Evolutionary conservation across 1,140 invertebrate genomes (phyloP), one percentile per base, ranked within the genome.

Genomic region (Platyura marginata): DNA sequence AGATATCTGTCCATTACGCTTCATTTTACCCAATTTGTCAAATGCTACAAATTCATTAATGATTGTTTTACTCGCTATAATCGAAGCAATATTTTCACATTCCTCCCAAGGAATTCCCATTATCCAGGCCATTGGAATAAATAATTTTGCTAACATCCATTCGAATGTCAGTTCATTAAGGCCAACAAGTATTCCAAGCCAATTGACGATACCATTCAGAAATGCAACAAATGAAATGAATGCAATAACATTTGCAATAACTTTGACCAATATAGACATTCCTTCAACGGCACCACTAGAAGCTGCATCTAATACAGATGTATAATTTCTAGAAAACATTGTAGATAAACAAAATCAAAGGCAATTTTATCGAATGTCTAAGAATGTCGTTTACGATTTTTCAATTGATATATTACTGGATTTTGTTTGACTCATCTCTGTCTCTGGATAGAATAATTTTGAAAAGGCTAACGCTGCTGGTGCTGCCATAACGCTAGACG

Each of bases 11-110:
- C 62, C 57, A 0, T 55, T 50, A 15, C 56, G 51, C 44, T 77
- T 79, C 48, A 75, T 74, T 47, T 75, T 63, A 2, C 79, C 77
- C 47, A 92, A 62, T 44, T 75, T 63, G 53, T 82, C 63, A 54
- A 91, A 95, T 1, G 89, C 91, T 0, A 92, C 78, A 56, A 94
- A 94, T 61, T 95, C 91, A 55, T 94, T 95, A 3, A 93, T 72
- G 1, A 90, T 74, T 0, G 81, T 88, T 66, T 95, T 95, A 2
- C 90, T 59, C 2, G 87, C 90, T 39, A 95, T 81, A 8, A 94
- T 65, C 33, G 72, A 69, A 0, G 76, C 89, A 0, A 94, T 84
- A 2, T 70, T 62, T 52, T 86, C 74, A 49, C 81, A 83, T 46
- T 91, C 75, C 0, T 74, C 61, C 68, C 74, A 77, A 0, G 79